Evolutionary conservation across 1,140 invertebrate genomes (phyloP), one percentile per base, ranked within the genome.

Genomic region (Colletes gigas): DNA sequence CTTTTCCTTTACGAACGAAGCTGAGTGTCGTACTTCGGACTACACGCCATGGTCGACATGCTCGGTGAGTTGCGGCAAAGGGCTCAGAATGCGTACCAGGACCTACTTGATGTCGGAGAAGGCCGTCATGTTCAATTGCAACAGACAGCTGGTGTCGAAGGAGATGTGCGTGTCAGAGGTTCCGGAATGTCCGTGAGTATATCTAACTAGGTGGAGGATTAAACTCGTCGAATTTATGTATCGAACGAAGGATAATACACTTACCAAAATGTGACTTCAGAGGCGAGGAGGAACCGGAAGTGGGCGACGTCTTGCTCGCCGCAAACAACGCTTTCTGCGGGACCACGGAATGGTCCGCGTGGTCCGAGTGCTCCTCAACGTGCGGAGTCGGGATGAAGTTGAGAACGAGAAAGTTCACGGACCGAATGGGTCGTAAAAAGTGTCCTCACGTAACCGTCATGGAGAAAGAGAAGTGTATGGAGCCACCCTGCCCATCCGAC

Each of bases 31-130:
- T 7, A 96, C 97, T 9, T 95, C 95, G 3, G 95, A 96, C 44
- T 98, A 96, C 93, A 94, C 94, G 2, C 89, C 94, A 17, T 98
- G 97, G 97, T 96, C 95, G 21, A 92, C 94, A 2, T 98, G 98
- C 92, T 98, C 97, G 1, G 97, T 97, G 59, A 95, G 94, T 17
- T 98, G 98, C 91, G 98, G 98, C 17, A 98, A 98, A 94, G 98
- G 98, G 4, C 93, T 98, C 62, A 94, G 96, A 83, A 97, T 97
- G 96, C 94, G 97, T 81, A 95, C 93, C 39, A 94, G 98, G 73
- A 93, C 95, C 78, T 98, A 97, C 92, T 88, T 95, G 60, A 95
- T 97, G 94, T 96, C 97, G 57, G 94, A 96, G 88, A 97, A 97
- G 89, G 97, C 97, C 7, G 92, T 94, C 82, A 96, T 96, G 95